These are phyloP conservation scores for Coendou prehensilis DNA, from an alignment of 2,797 vertebrate genomes.

Conservation along the genomic window DNA sequence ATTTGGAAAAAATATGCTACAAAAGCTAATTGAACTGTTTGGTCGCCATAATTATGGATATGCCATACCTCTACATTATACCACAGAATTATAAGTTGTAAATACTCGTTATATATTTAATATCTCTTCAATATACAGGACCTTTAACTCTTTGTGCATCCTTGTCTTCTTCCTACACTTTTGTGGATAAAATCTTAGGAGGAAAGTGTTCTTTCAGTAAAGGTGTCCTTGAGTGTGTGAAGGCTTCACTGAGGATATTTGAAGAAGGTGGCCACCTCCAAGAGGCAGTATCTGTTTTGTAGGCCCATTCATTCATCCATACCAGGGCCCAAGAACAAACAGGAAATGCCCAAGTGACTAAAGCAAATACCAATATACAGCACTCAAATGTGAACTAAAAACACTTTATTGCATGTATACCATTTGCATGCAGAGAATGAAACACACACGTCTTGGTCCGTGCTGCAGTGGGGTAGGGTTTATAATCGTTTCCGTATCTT, in stretches of 20 bases:
- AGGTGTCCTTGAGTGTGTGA: not conserved
- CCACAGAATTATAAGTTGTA: not conserved
- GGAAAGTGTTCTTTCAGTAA: not conserved
- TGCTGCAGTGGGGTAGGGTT: rapidly evolving
- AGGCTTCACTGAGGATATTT: not conserved
- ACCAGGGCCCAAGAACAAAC: not conserved
- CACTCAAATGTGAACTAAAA: not conserved
- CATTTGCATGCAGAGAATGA: not conserved
- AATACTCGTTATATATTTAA: not conserved
- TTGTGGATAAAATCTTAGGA: not conserved
- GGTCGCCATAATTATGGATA: not conserved
- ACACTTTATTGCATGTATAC: not conserved
- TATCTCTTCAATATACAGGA: not conserved
- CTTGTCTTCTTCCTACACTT: not conserved
- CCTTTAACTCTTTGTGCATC: not conserved
- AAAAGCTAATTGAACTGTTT: not conserved
- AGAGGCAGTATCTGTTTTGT: not conserved
- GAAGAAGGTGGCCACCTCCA: no score
- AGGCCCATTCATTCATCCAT: not conserved
- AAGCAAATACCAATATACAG: not conserved
- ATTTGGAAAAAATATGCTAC: not conserved
- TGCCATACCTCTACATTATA: not conserved
- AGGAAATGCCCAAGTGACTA: not conserved
- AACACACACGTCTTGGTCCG: not conserved
- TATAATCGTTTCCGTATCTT: not conserved